Base-by-base conservation (phyloP, 2,888 invertebrate species). In the Venusia cambrica region DNA sequence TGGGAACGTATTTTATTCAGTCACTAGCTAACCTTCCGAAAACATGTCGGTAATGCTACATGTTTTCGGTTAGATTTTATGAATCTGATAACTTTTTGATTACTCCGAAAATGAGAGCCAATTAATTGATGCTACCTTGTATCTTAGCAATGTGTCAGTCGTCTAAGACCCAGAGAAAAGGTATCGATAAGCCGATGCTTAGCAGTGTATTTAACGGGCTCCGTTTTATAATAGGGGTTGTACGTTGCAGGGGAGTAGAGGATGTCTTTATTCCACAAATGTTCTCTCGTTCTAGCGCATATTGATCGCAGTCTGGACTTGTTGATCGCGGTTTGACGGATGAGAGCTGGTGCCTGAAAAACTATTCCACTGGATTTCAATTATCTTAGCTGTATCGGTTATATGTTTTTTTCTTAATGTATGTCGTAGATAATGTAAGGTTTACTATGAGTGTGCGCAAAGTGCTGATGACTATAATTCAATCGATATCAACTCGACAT, bases 231-330 rank as follows among this genome's bases (percentile, higher is more conserved):
- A 41, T 41, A 37, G 21, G 38, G 34, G 31, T 29, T n/a, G n/a
- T n/a, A n/a, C n/a, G n/a, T 33, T 39, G 43, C 50, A 57, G 49
- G 51, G 53, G 57, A 57, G 62, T 48, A 50, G 56, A 49, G 53
- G 53, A 53, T 25, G 50, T 72, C 77, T 59, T 61, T 36, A 45
- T 79, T 64, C 33, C 61, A 51, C 72, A 32, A n/a, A n/a, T 53
- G 54, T 62, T 48, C 47, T 72, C 76, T 65, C 70, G 62, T 66
- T 76, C 61, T 48, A 48, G 53, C 66, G 54, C 47, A 57, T 87
- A 87, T 87, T 87, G 85, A 87, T 87, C 84, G 85, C 55, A 56
- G 78, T 77, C 84, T 80, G 75, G 80, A 87, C 85, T 84, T 84
- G 85, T 84, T 84, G 84, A 85, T 83, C 73, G 63, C 67, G 41